Evolutionary conservation across 2,888 invertebrate species (phyloP).

Genomic region (Erebia epiphron): DNA sequence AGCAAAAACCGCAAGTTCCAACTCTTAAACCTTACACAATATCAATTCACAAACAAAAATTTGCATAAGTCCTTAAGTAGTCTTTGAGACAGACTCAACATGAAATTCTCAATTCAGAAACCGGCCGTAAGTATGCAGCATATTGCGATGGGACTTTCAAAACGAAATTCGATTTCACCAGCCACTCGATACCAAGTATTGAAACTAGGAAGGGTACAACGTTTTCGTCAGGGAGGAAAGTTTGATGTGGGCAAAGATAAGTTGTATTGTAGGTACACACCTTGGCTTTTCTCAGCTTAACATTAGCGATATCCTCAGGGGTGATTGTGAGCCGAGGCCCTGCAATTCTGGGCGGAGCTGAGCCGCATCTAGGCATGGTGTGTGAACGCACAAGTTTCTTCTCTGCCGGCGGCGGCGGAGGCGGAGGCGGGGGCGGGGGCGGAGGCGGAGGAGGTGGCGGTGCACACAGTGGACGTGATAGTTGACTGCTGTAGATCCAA

Average conservation of each 20-base stretch:
- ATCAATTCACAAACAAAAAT: no score
- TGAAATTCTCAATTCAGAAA: no score
- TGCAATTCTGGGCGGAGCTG: slow-evolving; percentile 66
- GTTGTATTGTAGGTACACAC: slow-evolving; percentile 44
- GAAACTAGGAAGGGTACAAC: no score
- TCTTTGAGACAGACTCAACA: no score
- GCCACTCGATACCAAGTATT: no score
- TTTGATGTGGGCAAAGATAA: neutral
- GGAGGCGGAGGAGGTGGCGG: slow-evolving; percentile 55
- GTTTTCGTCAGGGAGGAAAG: no score
- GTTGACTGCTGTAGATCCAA: slow-evolving; percentile 39
- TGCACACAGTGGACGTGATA: slow-evolving; percentile 54
- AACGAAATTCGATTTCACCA: no score
- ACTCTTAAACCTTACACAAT: no score
- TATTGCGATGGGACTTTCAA: no score
- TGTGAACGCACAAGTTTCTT: slow-evolving; percentile 59
- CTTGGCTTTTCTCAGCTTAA: slow-evolving; percentile 73
- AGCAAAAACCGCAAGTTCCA: no score
- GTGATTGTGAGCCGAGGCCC: slow-evolving; percentile 70
- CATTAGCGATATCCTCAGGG: slow-evolving; percentile 75
- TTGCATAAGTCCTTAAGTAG: no score
- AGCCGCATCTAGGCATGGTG: slow-evolving; percentile 69
- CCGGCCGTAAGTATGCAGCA: no score
- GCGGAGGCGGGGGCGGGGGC: slow-evolving; percentile 61
- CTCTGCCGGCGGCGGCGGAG: slow-evolving; percentile 60